Evolutionary conservation across 2,797 vertebrate species (phyloP).

Genomic region (Spatula clypeata): DNA sequence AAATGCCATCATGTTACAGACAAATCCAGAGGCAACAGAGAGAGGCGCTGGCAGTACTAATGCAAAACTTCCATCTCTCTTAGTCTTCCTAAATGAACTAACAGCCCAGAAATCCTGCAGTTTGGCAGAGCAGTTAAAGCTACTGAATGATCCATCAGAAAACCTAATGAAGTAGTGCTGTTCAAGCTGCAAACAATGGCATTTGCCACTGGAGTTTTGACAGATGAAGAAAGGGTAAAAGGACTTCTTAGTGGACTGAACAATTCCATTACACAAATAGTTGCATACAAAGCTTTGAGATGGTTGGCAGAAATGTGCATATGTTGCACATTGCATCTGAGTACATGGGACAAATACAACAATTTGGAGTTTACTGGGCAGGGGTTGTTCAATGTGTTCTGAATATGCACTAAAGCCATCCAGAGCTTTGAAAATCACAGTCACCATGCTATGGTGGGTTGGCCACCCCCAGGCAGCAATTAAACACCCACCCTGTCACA

Average conservation of each 20-base stretch:
- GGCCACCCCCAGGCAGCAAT: not conserved
- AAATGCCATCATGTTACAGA: not conserved
- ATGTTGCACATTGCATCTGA: not conserved
- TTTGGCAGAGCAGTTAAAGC: not conserved
- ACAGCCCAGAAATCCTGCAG: not conserved
- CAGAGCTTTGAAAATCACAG: not conserved
- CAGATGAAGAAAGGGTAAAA: not conserved
- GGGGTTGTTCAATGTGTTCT: too few species aligned
- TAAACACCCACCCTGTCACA: accelerated
- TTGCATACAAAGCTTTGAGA: not conserved
- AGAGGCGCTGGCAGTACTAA: not conserved
- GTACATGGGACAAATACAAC: not conserved
- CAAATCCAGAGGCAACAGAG: not conserved
- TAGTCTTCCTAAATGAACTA: not conserved
- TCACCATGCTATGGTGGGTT: not conserved
- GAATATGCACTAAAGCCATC: not conserved
- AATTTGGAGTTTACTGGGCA: too few species aligned
- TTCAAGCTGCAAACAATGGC: not conserved
- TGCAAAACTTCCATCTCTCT: accelerated
- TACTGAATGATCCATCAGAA: not conserved
- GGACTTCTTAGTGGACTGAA: not conserved
- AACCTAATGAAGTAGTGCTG: not conserved
- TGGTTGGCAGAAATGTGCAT: not conserved
- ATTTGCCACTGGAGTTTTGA: not conserved
- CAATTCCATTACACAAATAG: not conserved